Base-by-base conservation (phyloP, 1,140 invertebrate species). In the Adelges cooleyi region DNA sequence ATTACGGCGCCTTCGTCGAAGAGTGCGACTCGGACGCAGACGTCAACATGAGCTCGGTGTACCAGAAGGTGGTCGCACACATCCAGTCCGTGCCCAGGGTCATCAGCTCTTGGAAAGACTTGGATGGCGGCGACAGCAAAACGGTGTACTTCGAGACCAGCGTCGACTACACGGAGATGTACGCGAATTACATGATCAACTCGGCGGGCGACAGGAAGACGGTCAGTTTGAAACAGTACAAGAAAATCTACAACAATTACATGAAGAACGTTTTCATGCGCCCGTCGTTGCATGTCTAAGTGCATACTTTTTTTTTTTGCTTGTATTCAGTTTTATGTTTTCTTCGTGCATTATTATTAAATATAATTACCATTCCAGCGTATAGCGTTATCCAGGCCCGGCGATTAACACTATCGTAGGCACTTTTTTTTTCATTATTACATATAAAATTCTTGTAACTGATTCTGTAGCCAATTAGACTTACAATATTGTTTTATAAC, bases 211-310 rank as follows among this genome's bases (percentile, higher is more conserved):
- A 15, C 8, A 54, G 38, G 22, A 38, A 53, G 18, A 53, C 33
- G 38, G 18, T 54, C 2, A 40, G 36, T 18, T 17, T 36, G 38
- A 54, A 54, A 18, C 52, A 54, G 15, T 54, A 38, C 13, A 54
- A 54, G n/a, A 54, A 54, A 54, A 54, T 54, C 1, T 38, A 54
- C 9, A 54, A 54, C 23, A 54, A 18, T 20, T 54, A 54, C 22
- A 38, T 38, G 13, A 5, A 54, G 2, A 20, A 18, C 9, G 20
- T 2, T 54, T 54, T 38, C 23, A 54, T 54, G 52, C 11, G 11
- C n/a, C n/a, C n/a, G n/a, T n/a, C n/a, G n/a, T n/a, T n/a, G 9
- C 0, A 52, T 52, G 33, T 13, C 13, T 25, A 3, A 8, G 18
- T 52, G 10, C 27, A 29, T 27, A 18, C 20, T 52, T 52, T 52